Evolutionary conservation across 2,888 invertebrate genomes (phyloP).

Genomic region (Agrotis clavis): DNA sequence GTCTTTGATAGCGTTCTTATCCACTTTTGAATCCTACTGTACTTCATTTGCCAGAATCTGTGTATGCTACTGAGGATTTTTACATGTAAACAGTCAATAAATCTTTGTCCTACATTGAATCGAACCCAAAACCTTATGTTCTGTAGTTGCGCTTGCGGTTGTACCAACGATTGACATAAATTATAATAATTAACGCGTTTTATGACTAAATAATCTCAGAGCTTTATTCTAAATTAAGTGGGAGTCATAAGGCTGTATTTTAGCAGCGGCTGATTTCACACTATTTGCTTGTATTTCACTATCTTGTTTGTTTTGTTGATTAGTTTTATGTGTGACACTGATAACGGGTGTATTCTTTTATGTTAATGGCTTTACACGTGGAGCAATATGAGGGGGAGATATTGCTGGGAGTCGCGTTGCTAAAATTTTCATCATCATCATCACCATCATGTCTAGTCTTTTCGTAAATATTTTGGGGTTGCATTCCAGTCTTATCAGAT

Average conservation of each 20-base stretch:
- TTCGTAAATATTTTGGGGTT: background rate
- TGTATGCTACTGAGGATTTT: no score
- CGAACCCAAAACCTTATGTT: no score
- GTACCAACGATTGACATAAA: background rate
- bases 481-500: no score
- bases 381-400: background rate
- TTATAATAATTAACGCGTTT: constrained; percentile 27
- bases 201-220: constrained; percentile 15
- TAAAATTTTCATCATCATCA: no score
- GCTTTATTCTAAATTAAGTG: constrained; percentile 39
- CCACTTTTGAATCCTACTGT: no score
- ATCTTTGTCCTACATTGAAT: no score
- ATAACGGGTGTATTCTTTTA: constrained; percentile 30
- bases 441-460: background rate
- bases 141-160: no score
- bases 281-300: constrained; percentile 33
- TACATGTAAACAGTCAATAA: no score
- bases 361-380: constrained; percentile 15
- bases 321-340: constrained; percentile 47
- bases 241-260: constrained; percentile 15
- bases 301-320: constrained; percentile 58
- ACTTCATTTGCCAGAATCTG: no score
- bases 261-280: constrained; percentile 20
- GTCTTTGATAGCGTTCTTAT: no score
- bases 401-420: background rate